Evolutionary conservation across 2,113 vertebrate species (phyloP).

Genomic region (Calidris pugnax): DNA sequence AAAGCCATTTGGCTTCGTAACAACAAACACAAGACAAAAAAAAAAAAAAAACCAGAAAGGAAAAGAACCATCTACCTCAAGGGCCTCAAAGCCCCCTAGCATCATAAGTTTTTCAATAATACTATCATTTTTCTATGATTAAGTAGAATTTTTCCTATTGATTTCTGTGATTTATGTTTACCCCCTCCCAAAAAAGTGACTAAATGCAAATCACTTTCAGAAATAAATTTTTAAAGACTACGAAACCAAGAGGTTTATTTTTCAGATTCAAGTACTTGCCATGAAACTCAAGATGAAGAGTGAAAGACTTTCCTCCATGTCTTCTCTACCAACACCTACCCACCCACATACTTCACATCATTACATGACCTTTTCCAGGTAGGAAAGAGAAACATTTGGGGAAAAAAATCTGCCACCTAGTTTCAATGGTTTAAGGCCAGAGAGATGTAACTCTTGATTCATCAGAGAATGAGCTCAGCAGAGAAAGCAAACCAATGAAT

Average conservation of each 20-base stretch:
- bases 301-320: neutral
- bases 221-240: neutral
- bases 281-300: neutral
- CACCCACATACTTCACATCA: neutral
- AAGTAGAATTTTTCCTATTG: neutral
- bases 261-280: neutral
- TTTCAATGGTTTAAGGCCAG: neutral
- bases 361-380: neutral
- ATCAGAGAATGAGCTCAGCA: neutral
- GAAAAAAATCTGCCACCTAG: neutral
- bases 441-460: neutral
- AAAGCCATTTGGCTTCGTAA: neutral
- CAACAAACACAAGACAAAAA: neutral
- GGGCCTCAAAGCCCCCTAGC: rapidly evolving
- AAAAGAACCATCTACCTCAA: neutral
- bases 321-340: neutral
- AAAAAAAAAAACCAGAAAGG: neutral
- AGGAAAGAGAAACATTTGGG: neutral
- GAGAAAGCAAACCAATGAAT: neutral
- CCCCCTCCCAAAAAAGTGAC: neutral
- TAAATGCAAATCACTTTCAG: neutral
- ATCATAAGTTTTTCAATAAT: neutral
- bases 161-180: neutral
- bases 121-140: neutral
- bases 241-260: neutral